Percentiles rank a stretch among this genome's conserved stretches.
phyloP scores from a whole-genome alignment of 2,888 invertebrate species.

The Phaonia tiefii region DNA sequence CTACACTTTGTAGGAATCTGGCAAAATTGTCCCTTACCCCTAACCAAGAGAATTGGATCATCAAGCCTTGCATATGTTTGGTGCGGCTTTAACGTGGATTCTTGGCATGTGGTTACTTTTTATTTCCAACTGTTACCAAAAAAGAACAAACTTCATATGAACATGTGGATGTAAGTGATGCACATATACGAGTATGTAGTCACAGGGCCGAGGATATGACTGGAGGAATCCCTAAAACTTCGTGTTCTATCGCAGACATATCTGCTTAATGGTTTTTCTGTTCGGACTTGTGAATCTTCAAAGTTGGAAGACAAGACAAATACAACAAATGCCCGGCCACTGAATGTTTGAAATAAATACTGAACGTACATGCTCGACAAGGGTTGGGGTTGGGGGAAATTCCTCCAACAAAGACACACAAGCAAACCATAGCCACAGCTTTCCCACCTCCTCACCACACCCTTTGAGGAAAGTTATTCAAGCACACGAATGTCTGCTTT shows the following conservation, averaged over 20 bases:
- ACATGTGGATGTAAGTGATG: conserved; percentile 3
- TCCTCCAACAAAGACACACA: not conserved
- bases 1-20: conserved; percentile 16
- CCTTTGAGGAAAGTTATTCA: conserved; percentile 53
- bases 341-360: conserved; percentile 37
- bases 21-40: conserved; percentile 18
- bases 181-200: conserved; percentile 11
- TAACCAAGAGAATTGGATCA: not conserved
- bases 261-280: conserved; percentile 57
- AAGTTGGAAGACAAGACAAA: conserved; percentile 57
- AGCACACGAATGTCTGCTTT: conserved; percentile 62
- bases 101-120: conserved; percentile 57
- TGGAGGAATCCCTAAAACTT: conserved; percentile 48
- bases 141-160: conserved; percentile 6
- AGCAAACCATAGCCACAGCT: conserved; percentile 4
- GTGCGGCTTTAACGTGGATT: conserved; percentile 48
- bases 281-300: conserved; percentile 62
- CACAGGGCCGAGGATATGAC: conserved; percentile 31
- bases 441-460: not conserved
- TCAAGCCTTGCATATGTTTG: conserved; percentile 38
- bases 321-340: conserved; percentile 59
- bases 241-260: conserved; percentile 62
- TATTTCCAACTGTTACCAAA: conserved; percentile 14
- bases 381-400: not conserved
- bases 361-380: not conserved